Base-by-base conservation (phyloP, 2,888 invertebrate species). In the Melikaiella ostensackeni region DNA sequence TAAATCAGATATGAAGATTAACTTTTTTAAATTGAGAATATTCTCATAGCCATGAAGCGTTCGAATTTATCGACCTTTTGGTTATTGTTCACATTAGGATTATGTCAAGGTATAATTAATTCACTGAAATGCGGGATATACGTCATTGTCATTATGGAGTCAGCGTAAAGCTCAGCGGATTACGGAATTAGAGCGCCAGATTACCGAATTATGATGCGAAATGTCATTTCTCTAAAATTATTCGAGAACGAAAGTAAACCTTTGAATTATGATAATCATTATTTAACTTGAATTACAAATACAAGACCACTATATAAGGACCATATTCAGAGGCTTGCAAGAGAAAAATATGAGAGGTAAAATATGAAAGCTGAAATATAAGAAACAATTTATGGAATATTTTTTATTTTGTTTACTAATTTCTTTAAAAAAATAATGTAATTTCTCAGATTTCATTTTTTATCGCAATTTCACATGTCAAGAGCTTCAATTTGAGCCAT, bases 81-180 rank as follows among this genome's bases (percentile, higher is more conserved):
- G 76, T 84, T 83, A 82, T 82, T 83, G 81, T 82, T 83, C 82
- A 84, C 85, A 87, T 87, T 86, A 87, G 86, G 86, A 88, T 88
- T 89, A 88, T 81, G 85, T 84, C 84, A 85, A 82, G 82, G 80
- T 83, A 87, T 87, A 89, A 90, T 89, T 89, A 90, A 90, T 89
- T 87, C 87, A 86, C 86, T 85, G 86, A 86, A 88, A 89, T 88
- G 86, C 83, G 82, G 79, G 85, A 79, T 82, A 84, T 85, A 85
- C 83, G 84, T 87, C 84, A 86, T 83, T 87, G 86, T 87, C 86
- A 85, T 88, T 87, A 85, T 82, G 77, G 82, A 88, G 88, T 87
- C 86, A 86, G 86, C 85, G 86, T 79, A 86, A 87, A 87, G 87
- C 87, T 87, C 85, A 83, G 78, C 76, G 87, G 87, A 88, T 87